A percentile compares a stretch with the other conserved stretches of the same genome.
Conservation (phyloP, 2,888 invertebrate species). For the Hyalella azteca region DNA sequence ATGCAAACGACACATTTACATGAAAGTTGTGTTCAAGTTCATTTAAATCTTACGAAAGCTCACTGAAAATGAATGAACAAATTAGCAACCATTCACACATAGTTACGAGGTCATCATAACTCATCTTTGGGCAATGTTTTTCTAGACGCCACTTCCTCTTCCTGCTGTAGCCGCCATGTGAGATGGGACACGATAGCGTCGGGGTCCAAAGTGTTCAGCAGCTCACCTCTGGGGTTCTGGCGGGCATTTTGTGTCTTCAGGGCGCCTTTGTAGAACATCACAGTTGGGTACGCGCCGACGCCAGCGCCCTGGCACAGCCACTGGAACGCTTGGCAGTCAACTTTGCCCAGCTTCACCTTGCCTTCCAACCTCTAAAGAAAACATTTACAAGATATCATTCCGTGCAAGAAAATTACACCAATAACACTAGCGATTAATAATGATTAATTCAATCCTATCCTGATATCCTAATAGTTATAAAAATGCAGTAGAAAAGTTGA, state of each 20-base stretch:
- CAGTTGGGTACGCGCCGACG: slow-evolving; percentile 70
- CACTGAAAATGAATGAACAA: no score
- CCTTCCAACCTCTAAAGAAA: slow-evolving; percentile 62
- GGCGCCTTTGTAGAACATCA: slow-evolving; percentile 65
- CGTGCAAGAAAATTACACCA: no score
- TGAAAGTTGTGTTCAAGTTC: no score
- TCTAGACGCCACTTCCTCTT: background rate
- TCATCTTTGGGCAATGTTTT: background rate
- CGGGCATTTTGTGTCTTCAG: background rate
- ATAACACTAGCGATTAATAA: no score
- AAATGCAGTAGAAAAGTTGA: no score
- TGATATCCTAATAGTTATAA: no score
- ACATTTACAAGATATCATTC: no score
- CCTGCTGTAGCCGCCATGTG: slow-evolving; percentile 31
- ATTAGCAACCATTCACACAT: no score
- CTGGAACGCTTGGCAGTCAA: slow-evolving; percentile 71
- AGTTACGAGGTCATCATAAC: no score
- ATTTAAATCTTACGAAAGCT: no score
- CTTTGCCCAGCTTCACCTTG: slow-evolving; percentile 69
- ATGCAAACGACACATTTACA: no score
- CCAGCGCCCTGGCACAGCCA: slow-evolving; percentile 67
- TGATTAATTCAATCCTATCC: no score
- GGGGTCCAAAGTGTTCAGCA: slow-evolving; percentile 39
- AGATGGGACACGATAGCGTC: slow-evolving; percentile 42
- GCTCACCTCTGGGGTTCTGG: slow-evolving; percentile 46